phyloP scores from a whole-genome alignment of 2,113 vertebrate genomes.

The Campylomormyrus numenius region DNA sequence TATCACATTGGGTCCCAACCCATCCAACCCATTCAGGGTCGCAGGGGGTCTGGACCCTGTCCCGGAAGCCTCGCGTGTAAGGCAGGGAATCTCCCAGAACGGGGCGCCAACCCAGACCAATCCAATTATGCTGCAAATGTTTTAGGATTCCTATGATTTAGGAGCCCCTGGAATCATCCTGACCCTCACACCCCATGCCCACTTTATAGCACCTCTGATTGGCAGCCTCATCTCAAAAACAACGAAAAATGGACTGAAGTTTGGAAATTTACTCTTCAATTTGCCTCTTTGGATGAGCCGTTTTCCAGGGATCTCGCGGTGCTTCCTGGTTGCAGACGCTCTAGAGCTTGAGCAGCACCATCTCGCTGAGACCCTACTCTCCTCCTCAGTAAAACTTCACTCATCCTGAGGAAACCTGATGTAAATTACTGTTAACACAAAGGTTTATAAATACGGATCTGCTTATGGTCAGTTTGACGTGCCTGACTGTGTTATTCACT shows the following conservation, averaged over 20 bases:
- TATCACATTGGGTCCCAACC: neutral
- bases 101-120: neutral
- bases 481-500: slow-evolving; percentile 31
- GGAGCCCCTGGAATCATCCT: neutral
- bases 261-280: neutral
- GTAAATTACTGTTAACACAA: neutral
- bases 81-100: neutral
- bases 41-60: neutral
- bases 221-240: neutral
- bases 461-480: neutral
- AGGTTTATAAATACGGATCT: neutral
- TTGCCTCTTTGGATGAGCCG: neutral
- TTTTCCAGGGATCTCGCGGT: neutral
- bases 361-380: neutral
- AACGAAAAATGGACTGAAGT: neutral
- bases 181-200: neutral
- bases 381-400: neutral
- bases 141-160: neutral
- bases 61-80: neutral
- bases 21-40: neutral
- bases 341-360: neutral
- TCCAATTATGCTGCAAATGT: neutral
- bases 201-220: neutral
- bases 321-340: neutral
- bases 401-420: neutral